phyloP scores from a whole-genome alignment of 2,888 invertebrate genomes.

The Phyllotreta cruciferae region DNA sequence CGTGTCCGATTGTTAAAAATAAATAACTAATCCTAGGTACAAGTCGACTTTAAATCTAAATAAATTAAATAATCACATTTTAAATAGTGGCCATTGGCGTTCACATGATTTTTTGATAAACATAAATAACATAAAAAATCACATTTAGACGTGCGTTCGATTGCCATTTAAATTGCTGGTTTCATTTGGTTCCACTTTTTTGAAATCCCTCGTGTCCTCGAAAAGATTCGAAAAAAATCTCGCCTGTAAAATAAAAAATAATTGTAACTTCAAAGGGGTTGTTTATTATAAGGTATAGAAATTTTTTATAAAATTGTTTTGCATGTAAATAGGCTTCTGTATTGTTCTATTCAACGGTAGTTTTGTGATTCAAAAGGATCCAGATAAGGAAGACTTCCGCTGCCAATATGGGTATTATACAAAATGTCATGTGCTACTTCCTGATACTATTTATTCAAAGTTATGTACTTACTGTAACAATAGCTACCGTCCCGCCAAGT shows the following conservation, averaged over 20 bases:
- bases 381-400: neutral
- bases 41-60: no score
- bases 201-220: constrained; percentile 18
- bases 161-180: constrained; percentile 41
- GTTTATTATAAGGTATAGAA: neutral
- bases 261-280: neutral
- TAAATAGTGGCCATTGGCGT: constrained; percentile 6
- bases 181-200: constrained; percentile 42
- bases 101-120: neutral
- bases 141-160: constrained; percentile 23
- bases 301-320: neutral
- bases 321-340: no score
- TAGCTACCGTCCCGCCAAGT: constrained; percentile 73
- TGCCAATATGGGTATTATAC: neutral
- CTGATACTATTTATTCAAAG: neutral
- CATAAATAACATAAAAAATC: constrained; percentile 11
- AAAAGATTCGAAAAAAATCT: constrained; percentile 49
- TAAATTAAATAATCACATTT: neutral
- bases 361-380: no score
- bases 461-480: constrained; percentile 71
- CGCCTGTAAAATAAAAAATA: constrained; percentile 44
- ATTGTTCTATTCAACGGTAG: no score
- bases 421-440: constrained; percentile 1
- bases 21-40: no score
- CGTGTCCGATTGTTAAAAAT: no score